These are phyloP conservation scores for Hymenopus coronatus DNA, from an alignment of 2,888 invertebrate species.

Conservation along the genomic window DNA sequence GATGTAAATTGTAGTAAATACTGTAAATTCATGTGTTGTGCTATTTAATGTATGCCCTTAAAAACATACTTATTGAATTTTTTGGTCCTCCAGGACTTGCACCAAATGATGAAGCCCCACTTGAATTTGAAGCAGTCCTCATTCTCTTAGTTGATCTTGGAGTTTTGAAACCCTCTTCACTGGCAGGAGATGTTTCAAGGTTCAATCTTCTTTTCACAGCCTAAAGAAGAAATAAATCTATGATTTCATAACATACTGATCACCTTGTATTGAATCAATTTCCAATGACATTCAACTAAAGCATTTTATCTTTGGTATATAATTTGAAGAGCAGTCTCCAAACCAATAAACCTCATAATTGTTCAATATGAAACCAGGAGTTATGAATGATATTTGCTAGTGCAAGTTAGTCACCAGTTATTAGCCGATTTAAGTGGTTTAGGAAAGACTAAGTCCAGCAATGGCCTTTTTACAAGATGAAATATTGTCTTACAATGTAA, in stretches of 20 bases:
- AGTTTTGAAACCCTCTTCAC: constrained; percentile 63
- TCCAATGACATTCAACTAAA: too few species aligned
- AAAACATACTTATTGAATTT: background rate
- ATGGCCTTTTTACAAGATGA: too few species aligned
- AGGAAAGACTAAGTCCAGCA: too few species aligned
- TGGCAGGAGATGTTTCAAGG: constrained; percentile 54
- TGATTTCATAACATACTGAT: background rate
- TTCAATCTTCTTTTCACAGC: constrained; percentile 83
- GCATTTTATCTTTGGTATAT: too few species aligned
- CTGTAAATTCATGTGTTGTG: background rate
- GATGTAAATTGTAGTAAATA: too few species aligned
- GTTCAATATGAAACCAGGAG: too few species aligned
- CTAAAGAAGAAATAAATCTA: constrained; percentile 43
- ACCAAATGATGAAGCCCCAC: constrained; percentile 22
- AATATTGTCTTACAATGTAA: too few species aligned
- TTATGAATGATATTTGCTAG: too few species aligned
- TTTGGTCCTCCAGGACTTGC: constrained; percentile 22
- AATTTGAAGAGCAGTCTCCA: too few species aligned
- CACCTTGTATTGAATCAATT: background rate
- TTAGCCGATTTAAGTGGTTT: too few species aligned
- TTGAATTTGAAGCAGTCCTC: constrained; percentile 49
- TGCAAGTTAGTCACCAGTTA: too few species aligned
- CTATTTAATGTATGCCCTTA: background rate
- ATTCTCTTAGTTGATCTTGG: constrained; percentile 54
- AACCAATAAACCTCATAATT: too few species aligned